phyloP scores from a whole-genome alignment of 2,888 invertebrate genomes.

The Chrysina gloriosa region DNA sequence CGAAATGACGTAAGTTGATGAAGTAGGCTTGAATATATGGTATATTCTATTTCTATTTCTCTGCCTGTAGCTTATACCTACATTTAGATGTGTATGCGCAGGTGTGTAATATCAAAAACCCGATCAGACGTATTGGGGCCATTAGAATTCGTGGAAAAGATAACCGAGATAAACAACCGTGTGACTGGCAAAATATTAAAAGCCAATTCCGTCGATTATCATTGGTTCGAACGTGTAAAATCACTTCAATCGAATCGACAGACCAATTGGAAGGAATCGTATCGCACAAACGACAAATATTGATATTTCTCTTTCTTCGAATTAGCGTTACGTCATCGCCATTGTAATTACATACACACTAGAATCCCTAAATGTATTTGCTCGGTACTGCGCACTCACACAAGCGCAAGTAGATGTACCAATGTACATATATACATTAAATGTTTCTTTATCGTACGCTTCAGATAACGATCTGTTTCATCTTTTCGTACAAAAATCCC shows the following conservation, averaged over 20 bases:
- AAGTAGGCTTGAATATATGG: no score
- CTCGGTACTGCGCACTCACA: no score
- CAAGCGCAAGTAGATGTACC: no score
- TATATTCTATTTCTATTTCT: no score
- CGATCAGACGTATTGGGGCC: neutral
- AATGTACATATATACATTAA: neutral
- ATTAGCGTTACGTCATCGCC: neutral
- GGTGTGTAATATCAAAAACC: neutral
- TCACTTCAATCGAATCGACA: neutral
- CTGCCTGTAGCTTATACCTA: no score
- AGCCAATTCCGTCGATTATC: neutral
- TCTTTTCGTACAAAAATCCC: slow-evolving; percentile 35
- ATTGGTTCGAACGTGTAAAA: neutral
- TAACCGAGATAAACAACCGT: neutral
- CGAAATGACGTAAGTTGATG: no score
- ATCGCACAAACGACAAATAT: slow-evolving; percentile 8
- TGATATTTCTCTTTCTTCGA: slow-evolving; percentile 15
- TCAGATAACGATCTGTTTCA: slow-evolving; percentile 31
- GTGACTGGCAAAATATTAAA: neutral
- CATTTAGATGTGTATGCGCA: no score
- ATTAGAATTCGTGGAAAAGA: neutral
- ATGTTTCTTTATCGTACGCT: slow-evolving; percentile 20
- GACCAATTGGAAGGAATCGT: slow-evolving; percentile 3
- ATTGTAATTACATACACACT: neutral
- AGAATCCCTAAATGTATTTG: no score